These are phyloP conservation scores for Cacatua alba DNA, from an alignment of 2,113 vertebrate species.

Conservation along the genomic window DNA sequence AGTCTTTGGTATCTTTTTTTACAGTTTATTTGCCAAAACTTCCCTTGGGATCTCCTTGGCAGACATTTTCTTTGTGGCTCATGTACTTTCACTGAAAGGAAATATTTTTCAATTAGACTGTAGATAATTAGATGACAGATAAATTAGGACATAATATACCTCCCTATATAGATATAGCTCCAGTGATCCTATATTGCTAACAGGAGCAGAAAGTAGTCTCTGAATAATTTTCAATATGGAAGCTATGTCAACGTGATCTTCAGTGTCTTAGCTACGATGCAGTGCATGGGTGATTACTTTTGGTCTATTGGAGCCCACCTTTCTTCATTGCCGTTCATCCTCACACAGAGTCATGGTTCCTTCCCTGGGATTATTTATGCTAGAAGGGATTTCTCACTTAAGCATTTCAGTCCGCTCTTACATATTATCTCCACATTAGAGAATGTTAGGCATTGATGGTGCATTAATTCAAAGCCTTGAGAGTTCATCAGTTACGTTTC, in stretches of 20 bases:
- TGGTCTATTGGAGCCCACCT: background rate
- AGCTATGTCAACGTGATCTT: background rate
- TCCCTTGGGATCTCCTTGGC: conserved; percentile 45
- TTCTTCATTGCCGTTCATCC: background rate
- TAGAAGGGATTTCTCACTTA: background rate
- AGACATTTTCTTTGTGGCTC: conserved; percentile 64
- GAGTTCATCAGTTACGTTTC: background rate
- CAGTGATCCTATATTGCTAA: background rate
- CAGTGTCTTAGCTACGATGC: background rate
- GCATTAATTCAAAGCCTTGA: background rate
- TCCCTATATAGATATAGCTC: background rate
- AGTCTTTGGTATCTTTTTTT: conserved; percentile 35
- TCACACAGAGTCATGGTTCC: background rate
- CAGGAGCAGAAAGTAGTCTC: background rate
- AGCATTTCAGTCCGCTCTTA: background rate
- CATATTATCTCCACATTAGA: background rate
- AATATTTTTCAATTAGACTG: conserved; percentile 63
- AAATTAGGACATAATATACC: conserved; percentile 51
- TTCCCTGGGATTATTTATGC: background rate
- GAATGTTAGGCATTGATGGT: background rate
- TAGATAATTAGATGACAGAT: conserved; percentile 61
- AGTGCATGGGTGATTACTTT: background rate
- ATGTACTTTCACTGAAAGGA: conserved; percentile 46
- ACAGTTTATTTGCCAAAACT: conserved; percentile 46
- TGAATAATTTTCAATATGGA: background rate